These are phyloP conservation scores for Scaptomyza polygonia DNA, from an alignment of 2,888 invertebrate genomes.

Conservation along the genomic window DNA sequence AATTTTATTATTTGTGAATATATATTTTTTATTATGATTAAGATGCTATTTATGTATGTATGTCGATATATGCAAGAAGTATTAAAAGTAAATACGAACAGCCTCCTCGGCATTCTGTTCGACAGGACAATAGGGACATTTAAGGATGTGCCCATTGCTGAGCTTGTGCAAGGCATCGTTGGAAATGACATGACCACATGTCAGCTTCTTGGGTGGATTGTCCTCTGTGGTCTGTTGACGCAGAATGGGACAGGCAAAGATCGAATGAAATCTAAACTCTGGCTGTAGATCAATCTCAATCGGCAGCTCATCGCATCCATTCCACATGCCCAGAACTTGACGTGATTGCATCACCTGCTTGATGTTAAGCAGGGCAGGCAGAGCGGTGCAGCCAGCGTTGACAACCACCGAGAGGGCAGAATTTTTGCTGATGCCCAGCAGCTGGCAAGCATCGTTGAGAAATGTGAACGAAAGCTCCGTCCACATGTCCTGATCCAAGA, in stretches of 20 bases:
- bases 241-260: slow-evolving; percentile 99
- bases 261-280: slow-evolving; percentile 97
- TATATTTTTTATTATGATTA: slow-evolving; percentile 25
- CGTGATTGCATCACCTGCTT: slow-evolving; percentile 95
- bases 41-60: slow-evolving; percentile 2
- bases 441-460: slow-evolving; percentile 95
- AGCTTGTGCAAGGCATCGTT: slow-evolving; percentile 98
- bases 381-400: slow-evolving; percentile 95
- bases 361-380: slow-evolving; percentile 97
- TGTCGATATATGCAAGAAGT: not conserved
- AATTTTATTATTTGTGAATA: slow-evolving; percentile 12
- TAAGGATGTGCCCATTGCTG: slow-evolving; percentile 97
- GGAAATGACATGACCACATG: slow-evolving; percentile 99
- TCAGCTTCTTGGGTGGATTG: slow-evolving; percentile 98
- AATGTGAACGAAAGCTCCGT: slow-evolving; percentile 93
- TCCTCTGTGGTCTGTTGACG: slow-evolving; percentile 97
- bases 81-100: slow-evolving; percentile 94
- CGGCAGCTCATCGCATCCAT: slow-evolving; percentile 97
- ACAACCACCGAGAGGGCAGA: slow-evolving; percentile 96
- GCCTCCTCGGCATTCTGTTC: slow-evolving; percentile 98
- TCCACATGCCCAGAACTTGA: slow-evolving; percentile 97
- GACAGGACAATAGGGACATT: slow-evolving; percentile 99
- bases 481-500: slow-evolving; percentile 91
- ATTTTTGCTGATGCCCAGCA: slow-evolving; percentile 94
- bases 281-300: slow-evolving; percentile 97